Evolutionary conservation across 2,797 vertebrate genomes (phyloP).

Genomic region (Gambelia wislizenii): DNA sequence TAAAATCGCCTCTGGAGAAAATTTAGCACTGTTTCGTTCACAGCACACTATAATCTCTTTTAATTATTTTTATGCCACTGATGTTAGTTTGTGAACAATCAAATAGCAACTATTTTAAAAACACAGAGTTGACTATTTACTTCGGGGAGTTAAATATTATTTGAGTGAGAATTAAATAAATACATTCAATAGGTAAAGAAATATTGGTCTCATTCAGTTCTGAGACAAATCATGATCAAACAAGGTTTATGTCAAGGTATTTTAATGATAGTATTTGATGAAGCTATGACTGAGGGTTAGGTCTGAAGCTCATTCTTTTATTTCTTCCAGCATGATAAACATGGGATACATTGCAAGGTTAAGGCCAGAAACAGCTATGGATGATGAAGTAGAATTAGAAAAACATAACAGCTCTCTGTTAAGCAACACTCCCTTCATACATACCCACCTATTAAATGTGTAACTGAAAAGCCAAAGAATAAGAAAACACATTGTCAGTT

Average conservation of each 20-base stretch:
- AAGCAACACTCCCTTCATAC: background rate
- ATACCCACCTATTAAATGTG: constrained; percentile 38
- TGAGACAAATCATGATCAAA: background rate
- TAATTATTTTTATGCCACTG: background rate
- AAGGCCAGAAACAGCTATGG: background rate
- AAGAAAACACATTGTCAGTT: constrained; percentile 4
- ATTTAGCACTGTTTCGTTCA: background rate
- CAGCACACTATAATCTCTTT: background rate
- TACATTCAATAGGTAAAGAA: background rate
- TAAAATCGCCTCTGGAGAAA: background rate
- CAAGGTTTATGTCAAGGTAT: background rate
- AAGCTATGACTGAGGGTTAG: background rate
- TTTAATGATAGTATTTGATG: background rate
- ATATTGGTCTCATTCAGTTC: background rate
- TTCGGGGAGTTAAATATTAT: background rate
- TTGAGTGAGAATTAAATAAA: background rate
- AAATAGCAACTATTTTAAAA: background rate
- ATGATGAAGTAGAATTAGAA: background rate
- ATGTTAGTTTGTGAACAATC: background rate
- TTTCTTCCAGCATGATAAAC: background rate
- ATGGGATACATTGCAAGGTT: background rate
- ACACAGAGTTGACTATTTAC: background rate
- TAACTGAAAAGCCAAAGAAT: constrained; percentile 35
- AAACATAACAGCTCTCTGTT: background rate
- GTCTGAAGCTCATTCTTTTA: background rate